phyloP scores from a whole-genome alignment of 2,888 invertebrate genomes.

The Hydraecia micacea region DNA sequence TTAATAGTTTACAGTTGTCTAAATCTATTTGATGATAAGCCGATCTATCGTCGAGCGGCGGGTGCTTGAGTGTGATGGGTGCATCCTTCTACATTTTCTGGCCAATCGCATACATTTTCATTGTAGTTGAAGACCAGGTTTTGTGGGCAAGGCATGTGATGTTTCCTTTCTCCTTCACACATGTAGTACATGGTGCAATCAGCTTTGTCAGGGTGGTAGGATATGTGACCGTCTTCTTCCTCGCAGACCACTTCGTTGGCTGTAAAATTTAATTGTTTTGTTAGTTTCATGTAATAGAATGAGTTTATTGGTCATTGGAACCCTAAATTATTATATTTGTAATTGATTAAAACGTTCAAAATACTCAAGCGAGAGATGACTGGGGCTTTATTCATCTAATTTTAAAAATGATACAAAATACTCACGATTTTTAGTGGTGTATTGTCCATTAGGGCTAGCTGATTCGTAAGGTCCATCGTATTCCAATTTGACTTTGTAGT shows the following conservation, averaged over 20 bases:
- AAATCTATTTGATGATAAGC: conserved; percentile 51
- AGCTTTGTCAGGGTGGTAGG: conserved; percentile 96
- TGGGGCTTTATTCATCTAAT: background rate
- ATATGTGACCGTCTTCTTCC: conserved; percentile 98
- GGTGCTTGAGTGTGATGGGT: conserved; percentile 89
- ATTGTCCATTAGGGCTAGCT: conserved; percentile 92
- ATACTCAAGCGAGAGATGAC: background rate
- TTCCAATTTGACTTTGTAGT: conserved; percentile 95
- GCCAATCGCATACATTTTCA: conserved; percentile 99
- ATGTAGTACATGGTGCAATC: conserved; percentile 98
- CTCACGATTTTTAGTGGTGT: conserved; percentile 97
- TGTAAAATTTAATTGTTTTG: conserved; percentile 79
- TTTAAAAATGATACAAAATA: conserved; percentile 67
- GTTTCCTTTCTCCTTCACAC: conserved; percentile 98
- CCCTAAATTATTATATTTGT: background rate
- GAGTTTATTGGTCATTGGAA: background rate
- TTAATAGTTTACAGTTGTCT: conserved; percentile 48
- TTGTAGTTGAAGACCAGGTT: conserved; percentile 98
- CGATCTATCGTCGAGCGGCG: conserved; percentile 83
- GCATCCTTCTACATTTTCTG: conserved; percentile 97
- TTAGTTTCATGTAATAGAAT: background rate
- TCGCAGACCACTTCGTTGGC: conserved; percentile 97
- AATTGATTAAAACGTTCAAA: background rate
- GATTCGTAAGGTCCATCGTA: conserved; percentile 97
- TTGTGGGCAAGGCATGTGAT: conserved; percentile 98